Conservation (phyloP, 1,140 invertebrate genomes). For the Branchinecta lynchi region DNA sequence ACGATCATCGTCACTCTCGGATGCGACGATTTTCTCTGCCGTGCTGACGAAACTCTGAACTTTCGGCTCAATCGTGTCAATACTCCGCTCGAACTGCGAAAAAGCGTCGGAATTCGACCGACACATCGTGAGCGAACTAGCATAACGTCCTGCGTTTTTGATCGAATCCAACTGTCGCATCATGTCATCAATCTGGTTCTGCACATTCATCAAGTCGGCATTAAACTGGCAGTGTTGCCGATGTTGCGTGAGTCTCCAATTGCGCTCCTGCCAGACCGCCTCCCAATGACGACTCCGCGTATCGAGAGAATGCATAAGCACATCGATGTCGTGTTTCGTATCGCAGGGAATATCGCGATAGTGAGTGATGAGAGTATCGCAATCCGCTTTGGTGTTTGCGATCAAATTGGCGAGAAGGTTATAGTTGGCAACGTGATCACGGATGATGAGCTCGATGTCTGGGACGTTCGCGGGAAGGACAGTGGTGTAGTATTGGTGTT, state of each 20-base stretch:
- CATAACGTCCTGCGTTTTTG: slow-evolving; percentile 42
- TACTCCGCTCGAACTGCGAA: slow-evolving; percentile 59
- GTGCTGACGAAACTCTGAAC: slow-evolving; percentile 53
- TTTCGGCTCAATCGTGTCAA: slow-evolving; percentile 56
- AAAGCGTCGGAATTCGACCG: slow-evolving; percentile 53
- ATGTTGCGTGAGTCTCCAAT: slow-evolving; percentile 44
- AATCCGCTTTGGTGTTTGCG: neutral
- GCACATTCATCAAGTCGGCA: slow-evolving; percentile 52
- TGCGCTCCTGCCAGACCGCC: slow-evolving; percentile 41
- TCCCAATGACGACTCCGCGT: slow-evolving; percentile 35
- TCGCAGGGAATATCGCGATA: slow-evolving; percentile 28
- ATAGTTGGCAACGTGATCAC: slow-evolving; percentile 38
- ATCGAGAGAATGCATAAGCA: slow-evolving; percentile 35
- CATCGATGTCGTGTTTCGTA: slow-evolving; percentile 49
- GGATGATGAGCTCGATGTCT: slow-evolving; percentile 37
- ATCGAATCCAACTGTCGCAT: slow-evolving; percentile 44
- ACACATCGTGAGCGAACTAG: slow-evolving; percentile 50
- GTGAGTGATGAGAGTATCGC: neutral
- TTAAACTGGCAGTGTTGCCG: slow-evolving; percentile 50
- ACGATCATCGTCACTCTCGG: slow-evolving; percentile 26
- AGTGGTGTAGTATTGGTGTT: slow-evolving; percentile 32
- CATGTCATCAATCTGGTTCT: slow-evolving; percentile 49
- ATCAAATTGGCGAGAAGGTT: neutral
- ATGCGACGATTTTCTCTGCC: slow-evolving; percentile 45
- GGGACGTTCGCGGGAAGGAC: slow-evolving; percentile 34